These are phyloP conservation scores for Chaetorhynchus papuensis DNA, from an alignment of 2,113 vertebrate genomes.

Conservation along the genomic window DNA sequence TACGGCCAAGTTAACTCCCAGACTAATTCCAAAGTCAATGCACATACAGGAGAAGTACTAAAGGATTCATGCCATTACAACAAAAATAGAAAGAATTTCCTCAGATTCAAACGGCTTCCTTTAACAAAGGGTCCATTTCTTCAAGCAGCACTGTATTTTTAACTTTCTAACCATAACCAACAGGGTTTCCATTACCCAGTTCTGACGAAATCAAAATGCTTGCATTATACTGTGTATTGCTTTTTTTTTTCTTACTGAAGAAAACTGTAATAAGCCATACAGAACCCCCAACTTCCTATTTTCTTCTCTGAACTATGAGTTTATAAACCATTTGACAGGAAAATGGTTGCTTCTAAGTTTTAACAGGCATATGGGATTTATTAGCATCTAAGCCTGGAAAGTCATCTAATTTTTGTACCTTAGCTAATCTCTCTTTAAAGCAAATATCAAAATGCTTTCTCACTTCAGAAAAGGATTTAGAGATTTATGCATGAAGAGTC, in stretches of 20 bases:
- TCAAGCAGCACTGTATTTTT: background rate
- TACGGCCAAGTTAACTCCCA: background rate
- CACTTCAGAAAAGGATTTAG: background rate
- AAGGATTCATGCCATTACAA: background rate
- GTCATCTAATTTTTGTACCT: background rate
- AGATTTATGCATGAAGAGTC: background rate
- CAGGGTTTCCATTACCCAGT: background rate
- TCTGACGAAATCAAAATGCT: background rate
- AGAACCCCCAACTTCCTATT: background rate
- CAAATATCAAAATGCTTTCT: background rate
- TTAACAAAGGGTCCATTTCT: background rate
- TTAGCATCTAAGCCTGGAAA: background rate
- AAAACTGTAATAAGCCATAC: background rate
- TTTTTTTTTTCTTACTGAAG: background rate
- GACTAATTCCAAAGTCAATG: background rate
- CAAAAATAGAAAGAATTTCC: background rate
- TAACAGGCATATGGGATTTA: background rate
- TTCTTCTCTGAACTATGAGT: background rate
- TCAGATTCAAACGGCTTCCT: background rate
- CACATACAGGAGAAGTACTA: background rate
- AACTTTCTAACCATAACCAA: background rate
- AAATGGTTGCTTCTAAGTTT: background rate
- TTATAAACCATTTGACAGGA: background rate
- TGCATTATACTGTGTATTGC: background rate
- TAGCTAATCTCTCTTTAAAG: background rate